Percentiles rank a stretch among this genome's conserved stretches.
These are phyloP conservation scores for Melieria crassipennis DNA, from an alignment of 2,888 invertebrate species.

Conservation along the genomic window DNA sequence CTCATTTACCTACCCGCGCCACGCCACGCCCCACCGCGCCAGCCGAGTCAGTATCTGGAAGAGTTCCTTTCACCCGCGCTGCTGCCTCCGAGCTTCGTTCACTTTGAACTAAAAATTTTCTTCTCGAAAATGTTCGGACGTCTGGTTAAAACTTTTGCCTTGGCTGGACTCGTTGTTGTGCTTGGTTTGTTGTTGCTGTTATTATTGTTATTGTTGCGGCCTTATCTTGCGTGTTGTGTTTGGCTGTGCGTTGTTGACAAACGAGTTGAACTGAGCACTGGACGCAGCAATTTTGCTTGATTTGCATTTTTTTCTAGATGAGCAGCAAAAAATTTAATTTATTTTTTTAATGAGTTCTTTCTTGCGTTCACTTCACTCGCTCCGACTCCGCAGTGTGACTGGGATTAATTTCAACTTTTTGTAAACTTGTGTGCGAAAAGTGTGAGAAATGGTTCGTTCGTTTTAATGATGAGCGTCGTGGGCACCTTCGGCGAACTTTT, in stretches of 20 bases:
- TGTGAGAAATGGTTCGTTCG: background rate
- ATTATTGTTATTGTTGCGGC: slow-evolving; percentile 5
- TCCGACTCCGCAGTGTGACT: background rate
- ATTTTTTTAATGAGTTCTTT: slow-evolving; percentile 10
- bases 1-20: background rate
- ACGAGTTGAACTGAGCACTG: slow-evolving; percentile 12
- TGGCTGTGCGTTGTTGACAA: slow-evolving; percentile 13
- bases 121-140: slow-evolving; percentile 19
- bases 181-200: slow-evolving; percentile 13
- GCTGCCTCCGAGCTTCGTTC: background rate
- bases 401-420: background rate
- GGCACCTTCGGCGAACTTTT: too few relatives aligned
- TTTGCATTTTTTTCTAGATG: slow-evolving; percentile 23
- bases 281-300: slow-evolving; percentile 17
- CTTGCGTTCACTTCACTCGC: slow-evolving; percentile 1
- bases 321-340: slow-evolving; percentile 12
- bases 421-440: background rate
- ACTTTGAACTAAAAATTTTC: slow-evolving; percentile 18
- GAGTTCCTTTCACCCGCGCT: background rate
- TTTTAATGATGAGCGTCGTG: background rate
- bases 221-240: too few relatives aligned
- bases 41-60: background rate
- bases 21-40: background rate
- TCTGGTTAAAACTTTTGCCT: slow-evolving; percentile 19
- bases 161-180: background rate